A percentile compares a stretch with the other conserved stretches of the same genome.
These are phyloP conservation scores for Danio rerio DNA, from an alignment of 2,113 vertebrate genomes.

Conservation along the genomic window DNA sequence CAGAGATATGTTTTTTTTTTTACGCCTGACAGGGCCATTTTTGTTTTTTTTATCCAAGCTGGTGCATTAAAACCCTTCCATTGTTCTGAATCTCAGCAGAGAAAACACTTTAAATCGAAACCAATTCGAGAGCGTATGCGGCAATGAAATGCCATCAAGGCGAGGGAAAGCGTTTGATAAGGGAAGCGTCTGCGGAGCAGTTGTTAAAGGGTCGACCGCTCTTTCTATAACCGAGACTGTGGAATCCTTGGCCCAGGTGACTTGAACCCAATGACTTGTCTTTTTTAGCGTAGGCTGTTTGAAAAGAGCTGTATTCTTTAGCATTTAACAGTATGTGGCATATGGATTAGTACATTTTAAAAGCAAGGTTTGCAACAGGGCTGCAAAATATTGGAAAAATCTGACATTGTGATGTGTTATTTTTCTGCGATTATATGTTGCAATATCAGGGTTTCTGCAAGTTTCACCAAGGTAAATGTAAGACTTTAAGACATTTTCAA, in stretches of 20 bases:
- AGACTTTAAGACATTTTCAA: too few relatives aligned
- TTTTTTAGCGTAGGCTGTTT: background rate
- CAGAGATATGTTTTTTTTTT: constrained; percentile 44
- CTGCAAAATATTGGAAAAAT: too few relatives aligned
- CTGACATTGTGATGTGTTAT: too few relatives aligned
- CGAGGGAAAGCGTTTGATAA: constrained; percentile 16
- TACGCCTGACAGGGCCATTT: constrained; percentile 29
- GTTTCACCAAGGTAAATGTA: too few relatives aligned
- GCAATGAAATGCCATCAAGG: constrained; percentile 24
- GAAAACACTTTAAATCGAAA: constrained; percentile 42
- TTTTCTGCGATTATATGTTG: too few relatives aligned
- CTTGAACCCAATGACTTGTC: background rate
- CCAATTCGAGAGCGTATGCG: constrained; percentile 9
- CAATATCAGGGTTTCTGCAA: too few relatives aligned
- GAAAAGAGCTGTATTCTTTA: background rate
- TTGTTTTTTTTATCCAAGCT: constrained; percentile 24
- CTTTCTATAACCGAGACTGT: constrained; percentile 4
- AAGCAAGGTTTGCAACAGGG: background rate
- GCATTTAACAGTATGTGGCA: background rate
- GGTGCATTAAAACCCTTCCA: constrained; percentile 31
- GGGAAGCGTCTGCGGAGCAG: constrained; percentile 19
- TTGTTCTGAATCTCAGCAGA: constrained; percentile 40
- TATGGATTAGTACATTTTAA: background rate
- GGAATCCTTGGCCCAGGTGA: background rate
- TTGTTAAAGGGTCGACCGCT: constrained; percentile 16